Conservation (phyloP, 1,140 invertebrate genomes). For the Pseudomyrmex gracilis region DNA sequence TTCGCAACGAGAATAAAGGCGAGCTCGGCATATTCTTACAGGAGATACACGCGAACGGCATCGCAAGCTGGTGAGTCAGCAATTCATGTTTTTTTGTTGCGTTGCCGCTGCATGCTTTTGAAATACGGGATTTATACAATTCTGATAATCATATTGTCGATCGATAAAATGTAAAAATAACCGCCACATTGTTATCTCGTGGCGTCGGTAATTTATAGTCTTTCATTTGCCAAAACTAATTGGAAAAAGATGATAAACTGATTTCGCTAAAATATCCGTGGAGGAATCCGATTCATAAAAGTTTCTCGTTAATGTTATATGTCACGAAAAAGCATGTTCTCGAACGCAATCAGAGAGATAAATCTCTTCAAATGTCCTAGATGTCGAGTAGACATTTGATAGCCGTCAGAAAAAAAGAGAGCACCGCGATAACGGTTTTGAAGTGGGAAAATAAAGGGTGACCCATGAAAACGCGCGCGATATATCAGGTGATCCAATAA, state of each 20-base stretch:
- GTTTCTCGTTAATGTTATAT: background rate
- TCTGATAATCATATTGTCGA: background rate
- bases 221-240: constrained; percentile 3
- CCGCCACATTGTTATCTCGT: constrained; percentile 9
- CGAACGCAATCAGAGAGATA: constrained; percentile 11
- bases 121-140: constrained; percentile 15
- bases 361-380: constrained; percentile 25
- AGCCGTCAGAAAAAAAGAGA: constrained; percentile 29
- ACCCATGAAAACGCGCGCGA: constrained; percentile 21
- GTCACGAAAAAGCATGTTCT: background rate
- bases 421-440: background rate
- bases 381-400: constrained; percentile 11
- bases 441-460: constrained; percentile 14
- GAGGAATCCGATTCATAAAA: background rate
- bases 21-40: constrained; percentile 92
- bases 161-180: background rate
- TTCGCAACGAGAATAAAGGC: constrained; percentile 89
- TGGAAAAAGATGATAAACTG: background rate
- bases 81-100: constrained; percentile 15
- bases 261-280: background rate
- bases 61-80: constrained; percentile 89
- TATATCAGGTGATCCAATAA: constrained; percentile 55
- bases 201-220: background rate
- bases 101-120: constrained; percentile 34
- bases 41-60: constrained; percentile 91